These are phyloP conservation scores for Drosophila novamexicana DNA, from an alignment of 1,140 invertebrate genomes.

Conservation along the genomic window DNA sequence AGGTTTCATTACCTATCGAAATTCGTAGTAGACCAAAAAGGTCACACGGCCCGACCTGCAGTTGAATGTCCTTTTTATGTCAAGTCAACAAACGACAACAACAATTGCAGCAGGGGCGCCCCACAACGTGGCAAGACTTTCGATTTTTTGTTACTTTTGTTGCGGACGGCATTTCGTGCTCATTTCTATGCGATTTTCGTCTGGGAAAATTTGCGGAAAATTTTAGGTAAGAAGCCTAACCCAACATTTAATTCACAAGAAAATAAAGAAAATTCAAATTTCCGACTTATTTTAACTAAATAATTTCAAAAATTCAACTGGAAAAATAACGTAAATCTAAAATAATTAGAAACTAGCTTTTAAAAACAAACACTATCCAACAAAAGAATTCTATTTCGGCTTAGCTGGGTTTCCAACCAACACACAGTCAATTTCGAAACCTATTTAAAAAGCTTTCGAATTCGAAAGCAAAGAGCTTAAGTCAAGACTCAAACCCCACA, in stretches of 20 bases:
- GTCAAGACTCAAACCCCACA: conserved; percentile 13
- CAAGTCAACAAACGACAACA: conserved; percentile 49
- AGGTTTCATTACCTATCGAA: conserved; percentile 32
- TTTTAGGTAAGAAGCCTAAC: too few relatives aligned
- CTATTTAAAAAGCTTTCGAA: conserved; percentile 22
- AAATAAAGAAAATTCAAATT: too few relatives aligned
- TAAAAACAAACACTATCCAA: background rate
- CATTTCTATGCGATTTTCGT: conserved; percentile 30
- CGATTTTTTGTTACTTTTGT: conserved; percentile 46
- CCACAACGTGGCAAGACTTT: conserved; percentile 52
- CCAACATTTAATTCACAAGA: too few relatives aligned
- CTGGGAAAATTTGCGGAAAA: too few relatives aligned
- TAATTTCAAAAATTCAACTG: background rate
- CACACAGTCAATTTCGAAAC: background rate
- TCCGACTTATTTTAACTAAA: too few relatives aligned
- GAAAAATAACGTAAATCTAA: background rate
- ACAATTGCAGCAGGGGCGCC: conserved; percentile 14
- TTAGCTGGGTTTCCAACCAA: conserved; percentile 14
- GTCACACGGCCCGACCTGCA: conserved; percentile 53
- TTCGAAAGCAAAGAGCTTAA: background rate
- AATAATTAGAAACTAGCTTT: background rate
- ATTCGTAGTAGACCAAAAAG: conserved; percentile 25
- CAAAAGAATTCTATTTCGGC: background rate
- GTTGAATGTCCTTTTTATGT: conserved; percentile 78
- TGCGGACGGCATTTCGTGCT: background rate